Evolutionary conservation across 2,113 vertebrate species (phyloP), one percentile per base, ranked within the genome.

Genomic region (Nothocercus nigrocapillus): DNA sequence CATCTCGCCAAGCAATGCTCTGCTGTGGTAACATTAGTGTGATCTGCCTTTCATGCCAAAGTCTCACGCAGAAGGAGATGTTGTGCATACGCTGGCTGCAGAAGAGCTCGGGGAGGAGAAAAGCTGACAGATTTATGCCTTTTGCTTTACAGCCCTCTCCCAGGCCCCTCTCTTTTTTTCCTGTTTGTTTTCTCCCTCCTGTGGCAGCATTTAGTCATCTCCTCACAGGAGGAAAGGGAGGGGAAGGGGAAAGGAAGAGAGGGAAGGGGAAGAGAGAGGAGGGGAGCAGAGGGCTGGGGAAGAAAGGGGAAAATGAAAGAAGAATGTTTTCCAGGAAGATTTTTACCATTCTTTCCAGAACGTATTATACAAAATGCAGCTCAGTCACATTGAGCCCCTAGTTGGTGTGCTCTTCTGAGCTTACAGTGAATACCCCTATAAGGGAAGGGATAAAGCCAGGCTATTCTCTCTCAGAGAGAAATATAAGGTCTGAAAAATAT

Each of bases 161-260:
- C 9, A 96, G 76, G 92, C 80, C 83, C 63, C 86, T 90, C 90
- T 86, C 66, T 87, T 94, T 94, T 90, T 96, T 96, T 93, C 94
- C 88, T 95, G 93, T 94, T 95, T 96, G 90, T 92, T 96, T 95
- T 85, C 95, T 95, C 91, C 93, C 94, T 95, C 90, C 95, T 96
- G 93, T 97, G 95, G 96, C 93, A 96, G 95, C 28, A 9, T 94
- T 96, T 95, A 95, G 94, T 95, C 94, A 94, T 95, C 93, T 93
- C 92, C 78, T 95, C 76, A 25, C 61, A 49, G 58, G 68, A 78
- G 68, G 83, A 92, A 89, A 64, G 64, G 77, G 85, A 58, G 13
- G 19, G 13, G 9, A 44, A 54, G 14, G 51, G 51, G 9, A 51
- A 24, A 11, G 49, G 44, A 47, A 47, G 21, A 54, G 14, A 28